Conservation (phyloP, 2,797 vertebrate genomes). For the Premnoplex brunnescens region DNA sequence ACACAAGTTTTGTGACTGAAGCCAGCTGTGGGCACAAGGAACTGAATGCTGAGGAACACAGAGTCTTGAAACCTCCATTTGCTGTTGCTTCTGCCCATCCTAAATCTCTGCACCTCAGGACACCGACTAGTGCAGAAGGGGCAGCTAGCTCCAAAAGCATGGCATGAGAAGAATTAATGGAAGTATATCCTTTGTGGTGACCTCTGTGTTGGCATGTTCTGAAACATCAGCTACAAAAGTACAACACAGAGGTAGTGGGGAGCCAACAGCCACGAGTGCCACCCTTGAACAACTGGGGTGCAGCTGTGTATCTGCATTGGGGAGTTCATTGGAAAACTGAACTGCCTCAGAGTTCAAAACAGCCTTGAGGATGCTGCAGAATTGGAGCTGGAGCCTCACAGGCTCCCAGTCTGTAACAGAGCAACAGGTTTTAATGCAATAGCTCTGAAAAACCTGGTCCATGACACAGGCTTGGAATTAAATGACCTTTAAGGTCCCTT, state of each 20-base stretch:
- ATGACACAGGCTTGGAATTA: neutral
- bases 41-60: neutral
- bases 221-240: neutral
- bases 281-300: neutral
- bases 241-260: accelerated
- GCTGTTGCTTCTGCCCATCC: neutral
- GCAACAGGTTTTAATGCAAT: neutral
- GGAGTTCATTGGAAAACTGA: neutral
- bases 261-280: accelerated
- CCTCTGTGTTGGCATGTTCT: neutral
- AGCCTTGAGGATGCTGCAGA: neutral
- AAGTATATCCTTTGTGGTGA: neutral
- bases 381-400: neutral
- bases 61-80: neutral
- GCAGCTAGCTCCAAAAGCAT: neutral
- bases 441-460: neutral
- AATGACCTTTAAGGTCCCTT: neutral
- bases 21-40: neutral
- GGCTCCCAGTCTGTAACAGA: neutral
- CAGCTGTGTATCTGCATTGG: neutral
- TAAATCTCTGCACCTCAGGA: neutral
- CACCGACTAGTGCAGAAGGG: neutral
- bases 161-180: neutral
- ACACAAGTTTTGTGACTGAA: neutral
- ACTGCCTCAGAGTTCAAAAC: neutral